Conservation (phyloP, 2,888 invertebrate species). For the Drosophila macrospina region DNA sequence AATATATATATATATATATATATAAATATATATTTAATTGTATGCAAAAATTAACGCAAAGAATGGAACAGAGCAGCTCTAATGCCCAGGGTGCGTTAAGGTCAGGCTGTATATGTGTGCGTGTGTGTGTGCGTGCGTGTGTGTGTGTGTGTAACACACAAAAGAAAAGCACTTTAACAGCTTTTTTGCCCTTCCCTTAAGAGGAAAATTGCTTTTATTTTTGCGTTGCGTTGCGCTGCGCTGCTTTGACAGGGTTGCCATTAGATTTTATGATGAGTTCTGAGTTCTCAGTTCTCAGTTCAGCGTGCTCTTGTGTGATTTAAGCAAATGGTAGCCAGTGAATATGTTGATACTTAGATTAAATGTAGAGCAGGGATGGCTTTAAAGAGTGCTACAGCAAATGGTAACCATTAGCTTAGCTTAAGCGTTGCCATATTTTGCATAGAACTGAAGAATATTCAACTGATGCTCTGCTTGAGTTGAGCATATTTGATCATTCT, state of each 20-base stretch:
- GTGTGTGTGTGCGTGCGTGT: slow-evolving; percentile 16
- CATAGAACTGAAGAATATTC: too few relatives aligned
- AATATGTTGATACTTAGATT: not conserved
- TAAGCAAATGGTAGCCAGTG: not conserved
- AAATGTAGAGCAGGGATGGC: not conserved
- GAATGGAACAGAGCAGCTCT: not conserved
- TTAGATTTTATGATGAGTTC: slow-evolving; percentile 15
- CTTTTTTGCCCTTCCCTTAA: slow-evolving; percentile 10
- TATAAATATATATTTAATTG: slow-evolving; percentile 48
- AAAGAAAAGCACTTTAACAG: slow-evolving; percentile 55
- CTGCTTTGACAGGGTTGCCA: slow-evolving; percentile 19
- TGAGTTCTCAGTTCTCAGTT: not conserved
- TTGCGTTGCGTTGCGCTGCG: not conserved
- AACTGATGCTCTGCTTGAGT: too few relatives aligned
- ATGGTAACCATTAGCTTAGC: not conserved
- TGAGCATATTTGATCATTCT: too few relatives aligned
- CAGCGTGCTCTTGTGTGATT: not conserved
- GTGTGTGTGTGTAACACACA: slow-evolving; percentile 16
- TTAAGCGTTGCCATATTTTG: too few relatives aligned
- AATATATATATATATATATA: not conserved
- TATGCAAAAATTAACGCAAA: slow-evolving; percentile 51
- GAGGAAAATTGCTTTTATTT: slow-evolving; percentile 32
- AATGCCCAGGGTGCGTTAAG: slow-evolving; percentile 7
- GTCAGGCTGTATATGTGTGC: not conserved
- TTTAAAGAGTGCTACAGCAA: not conserved